A percentile compares a stretch with the other conserved stretches of the same genome.
These are phyloP conservation scores for Mico argentatus DNA, from an alignment of 2,797 vertebrate genomes.

Conservation along the genomic window DNA sequence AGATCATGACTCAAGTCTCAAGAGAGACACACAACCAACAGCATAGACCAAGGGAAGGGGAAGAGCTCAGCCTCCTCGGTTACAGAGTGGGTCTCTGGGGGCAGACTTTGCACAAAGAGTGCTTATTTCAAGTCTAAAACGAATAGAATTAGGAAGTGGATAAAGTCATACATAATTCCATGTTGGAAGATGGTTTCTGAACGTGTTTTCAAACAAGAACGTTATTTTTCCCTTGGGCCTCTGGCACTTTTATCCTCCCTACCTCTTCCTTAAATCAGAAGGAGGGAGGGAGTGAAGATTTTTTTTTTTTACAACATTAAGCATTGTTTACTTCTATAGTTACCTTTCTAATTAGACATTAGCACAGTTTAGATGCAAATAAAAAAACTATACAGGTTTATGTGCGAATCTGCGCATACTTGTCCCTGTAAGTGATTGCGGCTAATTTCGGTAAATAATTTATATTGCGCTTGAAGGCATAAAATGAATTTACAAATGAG, in stretches of 20 bases:
- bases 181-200: background rate
- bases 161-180: background rate
- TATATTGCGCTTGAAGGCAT: constrained; percentile 75
- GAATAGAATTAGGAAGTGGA: background rate
- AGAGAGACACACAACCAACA: background rate
- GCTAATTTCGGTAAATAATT: constrained; percentile 81
- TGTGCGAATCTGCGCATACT: constrained; percentile 68
- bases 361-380: constrained; percentile 79
- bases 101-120: background rate
- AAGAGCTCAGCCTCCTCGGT: background rate
- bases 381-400: constrained; percentile 68
- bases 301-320: constrained; percentile 60
- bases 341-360: constrained; percentile 79
- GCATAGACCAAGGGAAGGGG: background rate
- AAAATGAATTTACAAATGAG: constrained; percentile 75
- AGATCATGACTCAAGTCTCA: background rate
- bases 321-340: constrained; percentile 75
- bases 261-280: constrained; percentile 40
- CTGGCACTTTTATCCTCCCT: background rate
- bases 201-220: constrained; percentile 11
- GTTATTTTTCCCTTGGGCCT: background rate
- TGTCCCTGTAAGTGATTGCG: constrained; percentile 75
- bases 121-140: background rate
- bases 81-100: background rate
- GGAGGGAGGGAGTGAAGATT: background rate